Conservation (phyloP, 2,797 vertebrate species). For the Anabas testudineus region DNA sequence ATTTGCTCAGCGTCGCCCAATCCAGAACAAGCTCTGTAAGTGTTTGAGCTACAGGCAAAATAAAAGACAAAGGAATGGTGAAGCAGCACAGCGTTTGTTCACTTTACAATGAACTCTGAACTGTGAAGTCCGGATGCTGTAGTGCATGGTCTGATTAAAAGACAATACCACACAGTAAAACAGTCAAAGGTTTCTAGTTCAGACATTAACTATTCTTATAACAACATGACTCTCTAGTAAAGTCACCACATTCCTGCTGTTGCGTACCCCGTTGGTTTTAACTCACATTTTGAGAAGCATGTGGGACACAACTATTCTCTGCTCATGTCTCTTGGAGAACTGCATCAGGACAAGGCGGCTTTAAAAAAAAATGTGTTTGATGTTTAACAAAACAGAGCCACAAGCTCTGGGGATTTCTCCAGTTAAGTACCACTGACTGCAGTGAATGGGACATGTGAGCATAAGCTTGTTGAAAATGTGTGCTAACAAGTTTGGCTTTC, state of each 20-base stretch:
- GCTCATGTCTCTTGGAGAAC: conserved; percentile 38
- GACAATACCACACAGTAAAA: neutral
- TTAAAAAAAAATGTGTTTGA: conserved; percentile 56
- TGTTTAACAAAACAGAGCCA: conserved; percentile 36
- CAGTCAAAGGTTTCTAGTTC: too few species aligned
- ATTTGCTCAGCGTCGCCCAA: conserved; percentile 63
- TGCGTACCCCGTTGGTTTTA: conserved; percentile 33
- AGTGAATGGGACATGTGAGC: conserved; percentile 27
- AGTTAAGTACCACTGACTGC: conserved; percentile 25
- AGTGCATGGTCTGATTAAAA: neutral
- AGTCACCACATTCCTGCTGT: conserved; percentile 25
- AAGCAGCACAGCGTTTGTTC: conserved; percentile 15
- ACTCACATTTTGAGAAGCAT: conserved; percentile 34
- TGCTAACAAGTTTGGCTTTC: conserved; percentile 39
- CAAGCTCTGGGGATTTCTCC: conserved; percentile 17
- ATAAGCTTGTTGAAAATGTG: conserved; percentile 29
- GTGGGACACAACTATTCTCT: conserved; percentile 30
- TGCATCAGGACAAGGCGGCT: conserved; percentile 31
- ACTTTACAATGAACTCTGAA: conserved; percentile 23
- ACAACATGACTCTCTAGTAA: neutral
- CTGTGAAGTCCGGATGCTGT: neutral
- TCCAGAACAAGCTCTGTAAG: conserved; percentile 33
- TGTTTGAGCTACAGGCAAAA: conserved; percentile 24
- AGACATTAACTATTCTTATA: neutral
- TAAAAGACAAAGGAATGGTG: neutral